Conservation (phyloP, 2,113 vertebrate species). For the Erinaceus europaeus region DNA sequence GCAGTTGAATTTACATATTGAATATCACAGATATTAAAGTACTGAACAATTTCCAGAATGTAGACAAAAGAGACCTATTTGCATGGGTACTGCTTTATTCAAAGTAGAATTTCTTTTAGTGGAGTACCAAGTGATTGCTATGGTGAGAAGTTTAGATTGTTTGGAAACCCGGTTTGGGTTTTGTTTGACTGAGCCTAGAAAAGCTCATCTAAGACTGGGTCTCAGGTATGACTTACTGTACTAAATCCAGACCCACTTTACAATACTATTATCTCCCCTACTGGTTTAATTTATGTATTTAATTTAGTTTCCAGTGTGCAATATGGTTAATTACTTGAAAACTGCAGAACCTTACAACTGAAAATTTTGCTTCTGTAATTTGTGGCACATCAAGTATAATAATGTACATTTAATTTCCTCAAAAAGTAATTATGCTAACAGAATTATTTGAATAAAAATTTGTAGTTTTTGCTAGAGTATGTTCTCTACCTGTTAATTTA, state of each 20-base stretch:
- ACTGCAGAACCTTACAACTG: slow-evolving; percentile 76
- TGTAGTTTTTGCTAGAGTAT: slow-evolving; percentile 75
- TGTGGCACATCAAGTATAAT: slow-evolving; percentile 82
- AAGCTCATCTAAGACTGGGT: slow-evolving; percentile 57
- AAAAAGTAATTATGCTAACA: slow-evolving; percentile 84
- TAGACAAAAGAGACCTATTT: slow-evolving; percentile 47
- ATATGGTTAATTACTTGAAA: slow-evolving; percentile 82
- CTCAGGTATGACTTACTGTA: slow-evolving; percentile 45
- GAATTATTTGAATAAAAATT: slow-evolving; percentile 85
- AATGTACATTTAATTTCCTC: slow-evolving; percentile 83
- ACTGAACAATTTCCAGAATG: slow-evolving; percentile 42
- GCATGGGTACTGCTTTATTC: slow-evolving; percentile 51
- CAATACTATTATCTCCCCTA: slow-evolving; percentile 76
- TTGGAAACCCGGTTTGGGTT: slow-evolving; percentile 58
- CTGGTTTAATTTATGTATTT: slow-evolving; percentile 86
- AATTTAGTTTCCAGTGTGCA: slow-evolving; percentile 82
- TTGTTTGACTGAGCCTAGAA: slow-evolving; percentile 42
- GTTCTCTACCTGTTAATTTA: slow-evolving; percentile 80
- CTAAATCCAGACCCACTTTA: slow-evolving; percentile 63
- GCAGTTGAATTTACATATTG: not conserved
- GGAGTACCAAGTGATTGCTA: not conserved
- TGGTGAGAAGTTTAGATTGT: not conserved
- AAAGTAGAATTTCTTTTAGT: not conserved
- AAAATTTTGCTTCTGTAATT: slow-evolving; percentile 82
- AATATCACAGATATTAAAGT: slow-evolving; percentile 40